Evolutionary conservation across 1,140 invertebrate genomes (phyloP).

Genomic region (Cardiocondyla obscurior): DNA sequence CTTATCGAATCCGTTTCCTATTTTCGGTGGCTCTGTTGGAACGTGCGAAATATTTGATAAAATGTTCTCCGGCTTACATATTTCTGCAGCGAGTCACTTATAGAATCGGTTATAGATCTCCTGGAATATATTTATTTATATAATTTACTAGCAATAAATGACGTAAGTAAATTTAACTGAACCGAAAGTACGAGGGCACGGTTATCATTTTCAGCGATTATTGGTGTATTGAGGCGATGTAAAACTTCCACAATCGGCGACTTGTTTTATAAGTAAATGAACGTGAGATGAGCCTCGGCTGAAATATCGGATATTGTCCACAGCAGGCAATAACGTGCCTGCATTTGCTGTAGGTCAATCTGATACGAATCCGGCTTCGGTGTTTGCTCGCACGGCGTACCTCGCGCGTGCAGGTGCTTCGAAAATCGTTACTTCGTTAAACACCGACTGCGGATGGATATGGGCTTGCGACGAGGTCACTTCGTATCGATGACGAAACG

Average conservation of each 20-base stretch:
- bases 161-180: neutral
- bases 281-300: neutral
- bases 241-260: neutral
- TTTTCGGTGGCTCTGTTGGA: neutral
- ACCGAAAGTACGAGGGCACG: no score
- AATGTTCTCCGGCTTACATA: neutral
- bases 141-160: neutral
- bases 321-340: neutral
- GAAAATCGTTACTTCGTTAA: constrained; percentile 80
- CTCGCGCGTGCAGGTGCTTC: constrained; percentile 76
- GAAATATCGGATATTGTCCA: neutral
- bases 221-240: neutral
- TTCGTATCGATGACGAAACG: constrained; percentile 32
- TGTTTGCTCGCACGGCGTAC: constrained; percentile 68
- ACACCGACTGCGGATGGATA: constrained; percentile 42
- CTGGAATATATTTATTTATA: neutral
- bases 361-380: constrained; percentile 77
- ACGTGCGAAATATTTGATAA: neutral
- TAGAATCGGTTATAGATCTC: neutral
- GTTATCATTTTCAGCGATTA: neutral
- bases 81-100: no score
- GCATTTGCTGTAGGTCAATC: constrained; percentile 70
- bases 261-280: constrained; percentile 5
- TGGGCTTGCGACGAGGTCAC: constrained; percentile 55
- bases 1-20: constrained; percentile 5